Evolutionary conservation across 1,140 invertebrate species (phyloP), one percentile per base, ranked within the genome.

Genomic region (Melitaea cinxia): DNA sequence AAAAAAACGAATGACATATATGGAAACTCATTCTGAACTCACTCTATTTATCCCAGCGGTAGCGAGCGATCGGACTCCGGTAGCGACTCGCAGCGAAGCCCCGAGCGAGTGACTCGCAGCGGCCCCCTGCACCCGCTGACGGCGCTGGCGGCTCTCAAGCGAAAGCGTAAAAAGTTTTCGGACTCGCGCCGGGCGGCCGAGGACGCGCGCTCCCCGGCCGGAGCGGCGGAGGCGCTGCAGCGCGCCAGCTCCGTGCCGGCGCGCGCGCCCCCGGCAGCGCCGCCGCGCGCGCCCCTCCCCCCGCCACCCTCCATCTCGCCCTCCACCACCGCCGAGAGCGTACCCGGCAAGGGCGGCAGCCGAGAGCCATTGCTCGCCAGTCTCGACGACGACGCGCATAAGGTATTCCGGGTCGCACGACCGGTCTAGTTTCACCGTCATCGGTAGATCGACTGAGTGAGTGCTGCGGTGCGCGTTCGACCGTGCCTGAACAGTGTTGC

Each of bases 121-220:
- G 78, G 78, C 0, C 76, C 82, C 60, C 77, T 82, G 68, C 80
- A 82, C 61, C 79, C 83, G 68, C 85, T 93, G 23, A 86, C 92
- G 50, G 95, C 95, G 12, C 82, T 96, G 53, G 94, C 94, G 0
- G 93, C 95, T 1, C 89, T 96, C 14, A 94, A 94, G 70, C 94
- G 94, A 69, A 96, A 96, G 84, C 93, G 95, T 37, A 96, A 96
- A 83, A 96, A 95, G 75, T 96, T 96, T 83, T 95, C 95, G 0
- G 93, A 95, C 28, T 96, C 95, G 17, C 92, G 95, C 60, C 94
- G 95, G 56, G 93, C 94, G 26, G 94, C 93, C 19, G 75, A 65
- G 39, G 69, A 58, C 26, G 64, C 50, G 47, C 68, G 73, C 45
- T 57, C 47, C 21, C 42, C 70, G 4, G 7, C 65, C 14, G 58